A percentile compares a stretch with the other conserved stretches of the same genome.
These are phyloP conservation scores for Drosophila paulistorum DNA, from an alignment of 1,140 invertebrate species.

Conservation along the genomic window DNA sequence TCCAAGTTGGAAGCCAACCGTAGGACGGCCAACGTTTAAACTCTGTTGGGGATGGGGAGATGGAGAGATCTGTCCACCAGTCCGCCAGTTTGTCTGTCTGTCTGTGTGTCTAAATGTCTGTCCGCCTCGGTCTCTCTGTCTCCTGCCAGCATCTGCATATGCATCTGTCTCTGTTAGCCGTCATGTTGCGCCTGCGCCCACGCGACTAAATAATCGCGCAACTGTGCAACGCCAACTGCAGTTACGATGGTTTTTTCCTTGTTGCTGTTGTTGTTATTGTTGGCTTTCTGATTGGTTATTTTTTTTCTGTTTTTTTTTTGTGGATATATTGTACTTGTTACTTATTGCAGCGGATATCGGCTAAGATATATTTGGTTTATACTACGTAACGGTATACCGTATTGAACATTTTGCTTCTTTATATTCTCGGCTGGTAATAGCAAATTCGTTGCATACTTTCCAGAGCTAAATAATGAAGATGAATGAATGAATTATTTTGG, in stretches of 20 bases:
- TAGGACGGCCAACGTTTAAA: conserved; percentile 69
- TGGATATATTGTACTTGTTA: conserved; percentile 22
- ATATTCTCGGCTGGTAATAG: neutral
- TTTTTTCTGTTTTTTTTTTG: too few species aligned
- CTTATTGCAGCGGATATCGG: conserved; percentile 28
- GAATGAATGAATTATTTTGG: too few species aligned
- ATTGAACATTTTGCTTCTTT: neutral
- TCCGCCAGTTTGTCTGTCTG: conserved; percentile 45
- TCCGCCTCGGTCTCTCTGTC: conserved; percentile 48
- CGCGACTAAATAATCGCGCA: conserved; percentile 34
- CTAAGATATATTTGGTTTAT: neutral
- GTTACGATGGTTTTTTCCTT: conserved; percentile 52
- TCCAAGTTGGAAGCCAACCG: conserved; percentile 56
- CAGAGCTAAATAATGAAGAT: neutral
- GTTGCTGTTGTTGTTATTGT: conserved; percentile 18
- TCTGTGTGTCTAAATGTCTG: conserved; percentile 45
- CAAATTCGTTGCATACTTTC: conserved; percentile 2
- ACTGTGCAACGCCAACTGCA: conserved; percentile 62
- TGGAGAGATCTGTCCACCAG: conserved; percentile 41
- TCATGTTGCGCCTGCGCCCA: conserved; percentile 78
- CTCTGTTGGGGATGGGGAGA: conserved; percentile 28
- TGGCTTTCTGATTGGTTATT: conserved; percentile 67
- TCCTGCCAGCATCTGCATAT: conserved; percentile 43
- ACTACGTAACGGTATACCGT: neutral
- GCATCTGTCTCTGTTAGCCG: conserved; percentile 72